A percentile compares a stretch with the other conserved stretches of the same genome.
Evolutionary conservation across 23 tunicate genomes (phyloP).

Genomic region (Pegea sp.): DNA sequence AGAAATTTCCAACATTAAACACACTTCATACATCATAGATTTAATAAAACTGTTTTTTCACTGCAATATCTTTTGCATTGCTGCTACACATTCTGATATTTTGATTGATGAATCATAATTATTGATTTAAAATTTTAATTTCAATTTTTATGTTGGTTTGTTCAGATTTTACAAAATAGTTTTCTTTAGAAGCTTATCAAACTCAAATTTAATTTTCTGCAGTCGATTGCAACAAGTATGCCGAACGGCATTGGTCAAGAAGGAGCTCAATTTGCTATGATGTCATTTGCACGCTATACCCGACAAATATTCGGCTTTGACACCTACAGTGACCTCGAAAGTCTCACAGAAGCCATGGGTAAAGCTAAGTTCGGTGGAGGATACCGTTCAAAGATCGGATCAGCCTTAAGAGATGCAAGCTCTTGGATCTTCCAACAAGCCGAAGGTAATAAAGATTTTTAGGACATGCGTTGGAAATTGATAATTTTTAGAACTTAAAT

Average conservation of each 20-base stretch:
- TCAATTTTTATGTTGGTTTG: too few relatives aligned
- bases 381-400: conserved; percentile 68
- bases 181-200: too few relatives aligned
- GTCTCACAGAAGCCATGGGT: conserved; percentile 27
- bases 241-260: conserved; percentile 56
- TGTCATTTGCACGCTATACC: conserved; percentile 64
- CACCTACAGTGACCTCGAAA: conserved; percentile 7
- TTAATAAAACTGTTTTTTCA: too few relatives aligned
- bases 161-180: neutral
- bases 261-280: conserved; percentile 61
- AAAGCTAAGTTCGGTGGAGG: conserved; percentile 43
- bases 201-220: too few relatives aligned
- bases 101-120: too few relatives aligned
- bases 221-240: conserved; percentile 32
- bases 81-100: too few relatives aligned
- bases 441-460: conserved; percentile 15
- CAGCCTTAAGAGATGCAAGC: conserved; percentile 43
- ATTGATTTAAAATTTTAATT: too few relatives aligned
- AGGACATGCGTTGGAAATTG: too few relatives aligned
- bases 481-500: neutral
- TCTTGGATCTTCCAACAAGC: conserved; percentile 85
- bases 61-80: too few relatives aligned
- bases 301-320: conserved; percentile 52
- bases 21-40: too few relatives aligned
- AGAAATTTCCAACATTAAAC: too few relatives aligned